Conservation (phyloP, 2,113 vertebrate species). For the Tamias sibiricus region DNA sequence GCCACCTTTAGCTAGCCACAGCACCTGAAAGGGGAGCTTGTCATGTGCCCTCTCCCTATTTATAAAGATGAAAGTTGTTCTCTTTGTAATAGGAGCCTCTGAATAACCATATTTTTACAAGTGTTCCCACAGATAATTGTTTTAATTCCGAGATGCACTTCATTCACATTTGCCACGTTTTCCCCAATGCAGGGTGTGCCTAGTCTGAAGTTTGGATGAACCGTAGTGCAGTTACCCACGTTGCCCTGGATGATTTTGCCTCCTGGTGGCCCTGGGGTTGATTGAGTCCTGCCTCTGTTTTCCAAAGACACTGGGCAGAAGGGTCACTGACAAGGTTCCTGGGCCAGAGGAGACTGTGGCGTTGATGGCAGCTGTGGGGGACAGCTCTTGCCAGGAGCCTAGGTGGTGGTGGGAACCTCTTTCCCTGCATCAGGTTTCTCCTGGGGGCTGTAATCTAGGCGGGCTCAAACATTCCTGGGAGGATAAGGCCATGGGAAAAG, state of each 20-base stretch:
- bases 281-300: background rate
- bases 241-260: background rate
- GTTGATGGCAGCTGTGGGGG: background rate
- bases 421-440: background rate
- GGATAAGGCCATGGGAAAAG: background rate
- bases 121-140: background rate
- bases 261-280: background rate
- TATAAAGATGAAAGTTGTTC: background rate
- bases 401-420: background rate
- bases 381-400: background rate
- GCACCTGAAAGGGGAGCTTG: background rate
- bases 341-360: background rate
- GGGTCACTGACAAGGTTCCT: background rate
- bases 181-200: background rate
- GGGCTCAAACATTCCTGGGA: background rate
- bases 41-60: background rate
- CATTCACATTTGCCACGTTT: background rate
- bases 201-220: background rate
- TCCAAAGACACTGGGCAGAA: background rate
- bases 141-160: conserved; percentile 2
- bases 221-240: rapidly evolving
- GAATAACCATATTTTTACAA: background rate
- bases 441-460: background rate
- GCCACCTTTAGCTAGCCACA: background rate
- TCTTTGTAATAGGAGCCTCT: background rate